phyloP scores from a whole-genome alignment of 2,113 vertebrate species.

The Charina bottae region DNA sequence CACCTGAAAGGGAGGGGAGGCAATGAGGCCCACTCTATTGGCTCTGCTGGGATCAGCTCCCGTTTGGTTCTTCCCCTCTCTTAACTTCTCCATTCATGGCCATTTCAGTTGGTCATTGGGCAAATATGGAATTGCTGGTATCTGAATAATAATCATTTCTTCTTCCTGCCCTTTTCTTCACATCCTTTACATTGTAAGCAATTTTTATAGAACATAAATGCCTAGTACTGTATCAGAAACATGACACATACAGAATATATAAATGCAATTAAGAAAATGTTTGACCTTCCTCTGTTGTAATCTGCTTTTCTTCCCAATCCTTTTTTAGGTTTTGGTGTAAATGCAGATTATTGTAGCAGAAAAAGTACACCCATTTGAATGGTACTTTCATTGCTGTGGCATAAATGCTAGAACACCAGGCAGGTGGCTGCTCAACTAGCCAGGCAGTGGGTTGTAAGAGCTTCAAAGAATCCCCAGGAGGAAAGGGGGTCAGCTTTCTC shows the following conservation, averaged over 20 bases:
- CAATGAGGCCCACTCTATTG: background rate
- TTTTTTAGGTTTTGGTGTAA: slow-evolving; percentile 11
- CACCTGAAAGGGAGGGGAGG: background rate
- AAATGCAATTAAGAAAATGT: background rate
- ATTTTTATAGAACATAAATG: background rate
- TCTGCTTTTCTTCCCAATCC: background rate
- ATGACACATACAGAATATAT: background rate
- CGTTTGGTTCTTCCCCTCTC: background rate
- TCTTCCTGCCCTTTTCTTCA: background rate
- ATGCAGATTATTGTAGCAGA: slow-evolving; percentile 32
- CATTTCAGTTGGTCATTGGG: background rate
- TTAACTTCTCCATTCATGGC: background rate
- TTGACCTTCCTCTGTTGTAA: slow-evolving; percentile 25
- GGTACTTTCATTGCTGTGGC: slow-evolving; percentile 13
- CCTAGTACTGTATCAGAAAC: background rate
- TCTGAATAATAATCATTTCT: background rate
- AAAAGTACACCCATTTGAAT: slow-evolving; percentile 20
- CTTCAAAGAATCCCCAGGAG: slow-evolving; percentile 60
- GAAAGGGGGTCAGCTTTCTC: slow-evolving; percentile 60
- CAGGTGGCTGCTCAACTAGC: slow-evolving; percentile 60
- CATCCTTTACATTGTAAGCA: background rate
- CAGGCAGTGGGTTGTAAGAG: slow-evolving; percentile 62
- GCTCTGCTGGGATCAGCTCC: background rate
- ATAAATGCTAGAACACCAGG: slow-evolving; percentile 44
- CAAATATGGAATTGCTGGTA: background rate